Conservation (phyloP, 2,888 invertebrate genomes). For the Himalopsyche kuldschensis region DNA sequence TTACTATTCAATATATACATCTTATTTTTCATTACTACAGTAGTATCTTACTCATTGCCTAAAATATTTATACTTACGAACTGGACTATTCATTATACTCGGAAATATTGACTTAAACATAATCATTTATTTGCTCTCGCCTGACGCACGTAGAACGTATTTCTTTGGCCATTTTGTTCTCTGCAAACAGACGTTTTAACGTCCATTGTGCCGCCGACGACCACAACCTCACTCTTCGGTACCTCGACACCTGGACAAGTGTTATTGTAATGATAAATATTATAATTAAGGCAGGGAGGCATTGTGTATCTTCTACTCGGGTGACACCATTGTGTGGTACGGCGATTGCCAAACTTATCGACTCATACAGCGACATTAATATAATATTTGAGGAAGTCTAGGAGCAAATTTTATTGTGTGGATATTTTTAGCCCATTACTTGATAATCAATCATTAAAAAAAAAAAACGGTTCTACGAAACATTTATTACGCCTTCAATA, state of each 20-base stretch:
- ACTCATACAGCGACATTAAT: neutral
- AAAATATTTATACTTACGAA: too few relatives aligned
- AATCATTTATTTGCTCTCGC: neutral
- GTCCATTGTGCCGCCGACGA: slow-evolving; percentile 14
- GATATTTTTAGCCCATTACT: too few relatives aligned
- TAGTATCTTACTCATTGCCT: too few relatives aligned
- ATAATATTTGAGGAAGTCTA: neutral
- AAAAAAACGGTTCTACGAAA: too few relatives aligned
- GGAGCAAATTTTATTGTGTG: neutral
- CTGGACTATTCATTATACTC: too few relatives aligned
- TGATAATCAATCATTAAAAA: too few relatives aligned
- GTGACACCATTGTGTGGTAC: neutral
- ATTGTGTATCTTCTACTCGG: neutral
- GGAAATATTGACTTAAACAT: too few relatives aligned
- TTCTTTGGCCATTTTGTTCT: neutral
- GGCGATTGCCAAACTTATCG: neutral
- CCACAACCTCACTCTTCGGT: neutral
- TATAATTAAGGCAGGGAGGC: slow-evolving; percentile 20
- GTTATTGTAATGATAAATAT: slow-evolving; percentile 31
- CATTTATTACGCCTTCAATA: too few relatives aligned
- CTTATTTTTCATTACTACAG: too few relatives aligned
- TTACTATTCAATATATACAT: too few relatives aligned
- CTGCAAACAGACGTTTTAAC: slow-evolving; percentile 2
- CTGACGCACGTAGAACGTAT: neutral
- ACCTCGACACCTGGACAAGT: slow-evolving; percentile 30